Evolutionary conservation across 2,797 vertebrate genomes (phyloP).

Genomic region (Cryptoprocta ferox): DNA sequence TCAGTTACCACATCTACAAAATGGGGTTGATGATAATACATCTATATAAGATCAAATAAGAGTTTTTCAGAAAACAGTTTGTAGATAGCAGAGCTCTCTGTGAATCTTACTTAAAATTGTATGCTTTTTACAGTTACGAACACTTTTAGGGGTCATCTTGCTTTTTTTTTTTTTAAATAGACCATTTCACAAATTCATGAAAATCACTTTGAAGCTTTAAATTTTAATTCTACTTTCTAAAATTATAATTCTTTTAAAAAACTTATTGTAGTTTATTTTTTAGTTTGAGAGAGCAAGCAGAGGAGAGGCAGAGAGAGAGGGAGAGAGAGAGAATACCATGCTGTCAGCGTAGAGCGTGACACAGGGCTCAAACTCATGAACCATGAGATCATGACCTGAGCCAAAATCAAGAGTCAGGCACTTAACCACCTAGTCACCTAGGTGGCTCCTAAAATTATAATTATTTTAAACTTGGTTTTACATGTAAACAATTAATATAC

Average conservation of each 20-base stretch:
- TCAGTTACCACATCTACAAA: neutral
- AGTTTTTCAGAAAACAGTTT: constrained; percentile 16
- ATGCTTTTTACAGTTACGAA: neutral
- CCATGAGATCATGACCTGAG: too few relatives aligned
- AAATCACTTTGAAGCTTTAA: constrained; percentile 51
- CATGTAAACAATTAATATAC: neutral
- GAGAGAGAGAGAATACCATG: too few relatives aligned
- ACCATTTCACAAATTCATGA: neutral
- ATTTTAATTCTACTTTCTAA: constrained; percentile 42
- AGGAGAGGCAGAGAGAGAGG: too few relatives aligned
- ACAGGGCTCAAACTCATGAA: too few relatives aligned
- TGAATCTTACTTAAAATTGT: constrained; percentile 22
- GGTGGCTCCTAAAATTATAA: neutral
- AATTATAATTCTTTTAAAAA: neutral
- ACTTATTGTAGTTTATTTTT: too few relatives aligned
- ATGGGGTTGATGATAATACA: neutral
- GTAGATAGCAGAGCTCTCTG: neutral
- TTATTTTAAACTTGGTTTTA: constrained; percentile 14
- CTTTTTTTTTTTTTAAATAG: neutral
- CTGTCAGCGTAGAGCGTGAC: too few relatives aligned
- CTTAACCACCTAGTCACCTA: too few relatives aligned
- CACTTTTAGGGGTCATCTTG: neutral
- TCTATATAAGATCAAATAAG: neutral
- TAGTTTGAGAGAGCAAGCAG: too few relatives aligned
- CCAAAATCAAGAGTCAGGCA: too few relatives aligned